Evolutionary conservation across 1,140 invertebrate genomes (phyloP), one percentile per base, ranked within the genome.

Genomic region (Aphaenogaster ashmeadi): DNA sequence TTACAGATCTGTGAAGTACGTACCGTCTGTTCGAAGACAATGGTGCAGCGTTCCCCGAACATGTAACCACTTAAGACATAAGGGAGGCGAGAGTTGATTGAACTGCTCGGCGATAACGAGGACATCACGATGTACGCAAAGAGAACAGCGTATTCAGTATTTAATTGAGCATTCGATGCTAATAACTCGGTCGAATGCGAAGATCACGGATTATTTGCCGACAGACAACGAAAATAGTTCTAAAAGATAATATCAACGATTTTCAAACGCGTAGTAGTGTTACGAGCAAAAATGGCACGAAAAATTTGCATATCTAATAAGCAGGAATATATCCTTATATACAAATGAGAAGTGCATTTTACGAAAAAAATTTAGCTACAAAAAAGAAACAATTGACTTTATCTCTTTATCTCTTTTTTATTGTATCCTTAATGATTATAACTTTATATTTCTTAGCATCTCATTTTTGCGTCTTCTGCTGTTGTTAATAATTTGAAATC

Each of bases 61-160:
- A 84, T 84, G 69, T 84, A 84, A 75, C 54, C 80, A 74, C 54
- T 60, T 72, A 60, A 84, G 80, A 75, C 69, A 75, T 50, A 62
- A 84, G 69, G 54, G 33, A 62, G 36, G n/a, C 36, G 77, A 83
- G 27, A 27, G 54, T 50, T 74, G 80, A 84, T 84, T 84, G 80
- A 75, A 74, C 41, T 60, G 33, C 27, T 60, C 54, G 13, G 41
- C 69, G 69, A 84, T 60, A 84, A 84, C 80, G 44, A 81, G 56
- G 7, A 84, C 41, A 84, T 84, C 41, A 56, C 54, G 80, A 71
- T 81, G 18, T 69, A 56, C 50, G 78, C 9, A 50, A 81, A 71
- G 79, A 81, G 79, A 33, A 81, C 13, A 41, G 47, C 8, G 21
- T 5, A 47, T 71, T 36, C 33, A 33, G n/a, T 56, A 54, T 52